These are phyloP conservation scores for Aphis craccivora DNA, from an alignment of 1,140 invertebrate genomes.

Conservation along the genomic window DNA sequence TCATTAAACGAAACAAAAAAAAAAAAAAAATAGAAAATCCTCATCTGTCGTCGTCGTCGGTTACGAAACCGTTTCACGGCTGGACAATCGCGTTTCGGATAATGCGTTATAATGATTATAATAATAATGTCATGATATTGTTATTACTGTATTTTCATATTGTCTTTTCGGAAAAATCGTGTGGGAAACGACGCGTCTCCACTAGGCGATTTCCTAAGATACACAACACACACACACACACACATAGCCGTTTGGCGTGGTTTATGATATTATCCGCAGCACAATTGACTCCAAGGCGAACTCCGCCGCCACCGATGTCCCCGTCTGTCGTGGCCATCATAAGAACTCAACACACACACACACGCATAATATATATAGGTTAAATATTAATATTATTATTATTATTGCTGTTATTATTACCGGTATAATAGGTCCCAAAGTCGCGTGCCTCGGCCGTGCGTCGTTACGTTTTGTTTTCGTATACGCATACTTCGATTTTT, in stretches of 20 bases:
- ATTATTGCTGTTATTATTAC: not conserved
- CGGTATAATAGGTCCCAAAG: conserved; percentile 12
- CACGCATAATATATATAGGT: not conserved
- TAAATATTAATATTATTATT: conserved; percentile 15
- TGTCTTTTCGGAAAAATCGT: conserved; percentile 51
- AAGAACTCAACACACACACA: not conserved
- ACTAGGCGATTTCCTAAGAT: not conserved
- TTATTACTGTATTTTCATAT: conserved; percentile 16
- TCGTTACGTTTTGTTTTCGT: not conserved
- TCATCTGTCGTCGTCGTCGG: conserved; percentile 33
- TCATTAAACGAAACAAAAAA: conserved; percentile 2
- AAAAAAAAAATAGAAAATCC: not conserved
- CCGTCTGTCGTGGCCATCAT: not conserved
- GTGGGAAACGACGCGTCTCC: conserved; percentile 30
- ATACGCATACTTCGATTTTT: not conserved
- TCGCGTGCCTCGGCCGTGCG: not conserved
- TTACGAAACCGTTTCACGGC: conserved; percentile 47
- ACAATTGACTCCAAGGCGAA: conserved; percentile 4
- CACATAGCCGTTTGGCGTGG: not conserved
- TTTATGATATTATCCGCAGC: not conserved
- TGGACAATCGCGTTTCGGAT: conserved; percentile 48
- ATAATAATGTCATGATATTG: conserved; percentile 9
- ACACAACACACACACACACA: not conserved
- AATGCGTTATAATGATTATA: conserved; percentile 26
- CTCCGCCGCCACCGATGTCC: not conserved